Evolutionary conservation across 2,113 vertebrate genomes (phyloP).

Genomic region (Boleophthalmus pectinirostris): DNA sequence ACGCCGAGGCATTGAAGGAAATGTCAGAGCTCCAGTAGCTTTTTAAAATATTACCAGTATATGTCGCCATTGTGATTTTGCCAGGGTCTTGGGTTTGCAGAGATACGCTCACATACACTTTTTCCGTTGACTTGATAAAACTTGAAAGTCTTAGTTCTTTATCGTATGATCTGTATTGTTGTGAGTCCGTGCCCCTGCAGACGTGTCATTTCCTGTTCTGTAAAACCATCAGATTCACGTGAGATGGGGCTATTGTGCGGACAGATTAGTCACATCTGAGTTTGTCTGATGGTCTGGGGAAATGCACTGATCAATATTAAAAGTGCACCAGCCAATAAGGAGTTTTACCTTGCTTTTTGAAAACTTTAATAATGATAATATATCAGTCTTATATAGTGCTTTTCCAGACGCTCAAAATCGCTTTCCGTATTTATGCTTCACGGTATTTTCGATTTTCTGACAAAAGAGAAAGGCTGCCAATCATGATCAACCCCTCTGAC

Average conservation of each 20-base stretch:
- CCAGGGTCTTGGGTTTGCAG: not conserved
- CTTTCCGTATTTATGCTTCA: no score
- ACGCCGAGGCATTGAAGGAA: no score
- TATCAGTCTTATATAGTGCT: no score
- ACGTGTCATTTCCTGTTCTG: slow-evolving; percentile 8
- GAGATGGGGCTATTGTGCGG: not conserved
- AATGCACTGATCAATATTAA: not conserved
- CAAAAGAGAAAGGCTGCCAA: no score
- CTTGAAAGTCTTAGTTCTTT: not conserved
- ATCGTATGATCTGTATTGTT: not conserved
- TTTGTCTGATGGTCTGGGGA: not conserved
- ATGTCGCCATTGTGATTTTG: no score
- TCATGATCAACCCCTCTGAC: no score
- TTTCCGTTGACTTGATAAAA: not conserved
- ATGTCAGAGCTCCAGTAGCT: no score
- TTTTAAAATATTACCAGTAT: no score
- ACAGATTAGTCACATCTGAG: not conserved
- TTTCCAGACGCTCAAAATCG: no score
- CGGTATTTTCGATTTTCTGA: no score
- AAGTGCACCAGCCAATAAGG: not conserved
- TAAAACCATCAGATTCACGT: not conserved
- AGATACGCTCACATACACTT: not conserved
- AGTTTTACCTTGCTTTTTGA: not conserved
- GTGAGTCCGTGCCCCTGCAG: not conserved
- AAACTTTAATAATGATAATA: no score